A percentile compares a stretch with the other conserved stretches of the same genome.
phyloP scores from a whole-genome alignment of 2,888 invertebrate genomes.

The Cyclophora albipunctata region DNA sequence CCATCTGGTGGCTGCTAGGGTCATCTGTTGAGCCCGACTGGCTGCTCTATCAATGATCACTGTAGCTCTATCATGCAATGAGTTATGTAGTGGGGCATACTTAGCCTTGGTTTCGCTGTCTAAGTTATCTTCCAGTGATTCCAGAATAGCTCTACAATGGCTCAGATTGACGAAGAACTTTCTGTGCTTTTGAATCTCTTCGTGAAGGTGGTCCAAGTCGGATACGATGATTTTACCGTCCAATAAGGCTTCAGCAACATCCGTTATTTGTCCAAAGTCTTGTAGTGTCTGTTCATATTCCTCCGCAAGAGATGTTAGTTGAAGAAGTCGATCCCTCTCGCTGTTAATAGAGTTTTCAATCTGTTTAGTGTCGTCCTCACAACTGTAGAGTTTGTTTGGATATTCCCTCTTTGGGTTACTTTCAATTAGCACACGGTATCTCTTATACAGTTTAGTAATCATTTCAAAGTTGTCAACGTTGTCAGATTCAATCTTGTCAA shows the following conservation, averaged over 20 bases:
- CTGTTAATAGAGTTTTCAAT: slow-evolving; percentile 80
- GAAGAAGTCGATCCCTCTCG: slow-evolving; percentile 85
- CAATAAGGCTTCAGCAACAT: slow-evolving; percentile 87
- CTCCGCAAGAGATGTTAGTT: slow-evolving; percentile 84
- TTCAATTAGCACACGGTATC: slow-evolving; percentile 78
- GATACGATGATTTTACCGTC: slow-evolving; percentile 85
- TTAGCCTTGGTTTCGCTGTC: slow-evolving; percentile 85
- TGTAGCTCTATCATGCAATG: slow-evolving; percentile 84
- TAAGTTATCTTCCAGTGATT: slow-evolving; percentile 88
- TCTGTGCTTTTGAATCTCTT: slow-evolving; percentile 91
- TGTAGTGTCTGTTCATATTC: slow-evolving; percentile 92
- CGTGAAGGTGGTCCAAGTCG: slow-evolving; percentile 86
- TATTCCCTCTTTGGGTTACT: slow-evolving; percentile 82
- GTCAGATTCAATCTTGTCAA: slow-evolving; percentile 81
- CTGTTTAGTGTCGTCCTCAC: slow-evolving; percentile 80
- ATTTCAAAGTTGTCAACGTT: slow-evolving; percentile 79
- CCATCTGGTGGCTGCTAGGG: slow-evolving; percentile 90
- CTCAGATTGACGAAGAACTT: slow-evolving; percentile 92
- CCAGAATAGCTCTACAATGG: slow-evolving; percentile 89
- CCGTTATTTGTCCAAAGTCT: slow-evolving; percentile 90
- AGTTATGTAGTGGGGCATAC: slow-evolving; percentile 83
- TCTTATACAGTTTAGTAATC: slow-evolving; percentile 76
- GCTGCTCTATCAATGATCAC: slow-evolving; percentile 87
- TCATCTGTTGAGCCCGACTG: slow-evolving; percentile 87
- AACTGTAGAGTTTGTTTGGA: slow-evolving; percentile 79